Evolutionary conservation across 2,797 vertebrate genomes (phyloP), one percentile per base, ranked within the genome.

Genomic region (Mareca strepera): DNA sequence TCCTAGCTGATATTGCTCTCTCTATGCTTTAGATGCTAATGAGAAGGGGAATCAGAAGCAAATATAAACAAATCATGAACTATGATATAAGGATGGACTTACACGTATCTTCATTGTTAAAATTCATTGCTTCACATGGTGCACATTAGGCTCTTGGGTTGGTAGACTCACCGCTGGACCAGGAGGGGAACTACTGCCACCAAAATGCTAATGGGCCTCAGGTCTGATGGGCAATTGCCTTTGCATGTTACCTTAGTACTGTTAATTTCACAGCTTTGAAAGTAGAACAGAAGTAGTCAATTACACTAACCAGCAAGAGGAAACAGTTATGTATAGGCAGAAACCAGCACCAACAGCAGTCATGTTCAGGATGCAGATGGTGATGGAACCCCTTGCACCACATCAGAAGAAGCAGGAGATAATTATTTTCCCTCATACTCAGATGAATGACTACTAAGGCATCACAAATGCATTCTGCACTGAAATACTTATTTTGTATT

Each of bases 281-380:
- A 44, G 11, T 6, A 43, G 6, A 55, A 0, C 2, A 62, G 67
- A 62, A 82, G 43, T 13, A 4, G 12, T 1, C 2, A 11, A 6
- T 33, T 12, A 17, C 52, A 6, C 9, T 29, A 23, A 58, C 26
- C 31, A 43, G 37, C 25, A n/a, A 43, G 53, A 52, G 13, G 82
- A 59, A 43, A 17, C 44, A 85, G 31, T 21, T 33, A 29, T 6
- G 2, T 17, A 8, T 28, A 44, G 4, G 26, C 15, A 23, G 46
- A 76, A 53, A 44, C 14, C 12, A 17, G 29, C 41, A 75, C 22
- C 37, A 20, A 4, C 14, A 53, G 28, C 28, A 53, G 28, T 53
- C 52, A 18, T 29, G 28, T 31, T 53, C 52, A 53, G 52, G 52
- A 53, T 23, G 28, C 28, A 29, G 28, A 31, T 7, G 10, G 52